Percentiles rank a stretch among this genome's conserved stretches.
These are phyloP conservation scores for Colaptes auratus DNA, from an alignment of 2,113 vertebrate species.

Conservation along the genomic window DNA sequence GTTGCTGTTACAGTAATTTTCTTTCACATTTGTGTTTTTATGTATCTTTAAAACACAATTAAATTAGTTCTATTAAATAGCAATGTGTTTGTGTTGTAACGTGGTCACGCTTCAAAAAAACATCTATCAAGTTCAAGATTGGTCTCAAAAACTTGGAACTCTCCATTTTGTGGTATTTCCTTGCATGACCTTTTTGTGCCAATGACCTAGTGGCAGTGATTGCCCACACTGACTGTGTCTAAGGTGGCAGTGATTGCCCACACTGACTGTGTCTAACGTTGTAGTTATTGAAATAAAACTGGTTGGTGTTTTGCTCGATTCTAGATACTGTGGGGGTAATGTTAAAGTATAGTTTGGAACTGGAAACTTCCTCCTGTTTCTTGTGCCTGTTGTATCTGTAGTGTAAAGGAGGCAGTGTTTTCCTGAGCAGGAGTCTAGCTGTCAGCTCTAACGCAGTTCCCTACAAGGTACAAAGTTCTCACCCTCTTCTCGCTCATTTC, in stretches of 20 bases:
- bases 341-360: not conserved
- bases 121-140: not conserved
- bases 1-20: not conserved
- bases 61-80: not conserved
- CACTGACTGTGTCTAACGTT: not conserved
- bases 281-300: not conserved
- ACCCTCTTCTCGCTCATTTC: constrained; percentile 10
- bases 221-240: not conserved
- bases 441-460: constrained; percentile 7
- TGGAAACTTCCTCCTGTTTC: not conserved
- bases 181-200: not conserved
- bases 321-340: not conserved
- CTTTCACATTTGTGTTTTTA: not conserved
- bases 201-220: not conserved
- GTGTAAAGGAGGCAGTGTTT: not conserved
- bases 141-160: not conserved
- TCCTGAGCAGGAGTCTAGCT: not conserved
- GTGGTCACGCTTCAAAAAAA: not conserved
- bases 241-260: not conserved
- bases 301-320: not conserved
- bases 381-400: not conserved
- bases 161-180: not conserved
- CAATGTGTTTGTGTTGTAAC: not conserved
- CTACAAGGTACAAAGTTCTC: constrained; percentile 28
- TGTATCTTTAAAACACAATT: not conserved